Evolutionary conservation across 1,140 invertebrate genomes (phyloP).

Genomic region (Myzus persicae): DNA sequence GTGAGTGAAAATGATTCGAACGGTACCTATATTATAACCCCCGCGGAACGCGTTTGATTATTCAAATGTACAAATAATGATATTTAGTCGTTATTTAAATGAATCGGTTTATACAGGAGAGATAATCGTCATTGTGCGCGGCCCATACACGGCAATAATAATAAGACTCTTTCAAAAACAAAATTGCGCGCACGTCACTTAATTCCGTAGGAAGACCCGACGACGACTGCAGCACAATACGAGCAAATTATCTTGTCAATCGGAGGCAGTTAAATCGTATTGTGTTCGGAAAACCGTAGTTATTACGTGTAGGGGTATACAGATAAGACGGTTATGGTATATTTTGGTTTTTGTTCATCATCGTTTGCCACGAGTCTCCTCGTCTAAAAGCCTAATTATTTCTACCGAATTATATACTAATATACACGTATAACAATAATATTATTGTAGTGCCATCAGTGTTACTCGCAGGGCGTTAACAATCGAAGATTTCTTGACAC

Average conservation of each 20-base stretch:
- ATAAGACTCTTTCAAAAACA: conserved; percentile 6
- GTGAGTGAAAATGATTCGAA: conserved; percentile 19
- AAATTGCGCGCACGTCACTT: background rate
- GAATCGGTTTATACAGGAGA: background rate
- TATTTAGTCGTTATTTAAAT: background rate
- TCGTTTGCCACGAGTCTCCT: background rate
- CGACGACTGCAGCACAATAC: background rate
- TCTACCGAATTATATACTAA: too few species aligned
- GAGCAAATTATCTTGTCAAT: conserved; percentile 30
- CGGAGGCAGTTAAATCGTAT: conserved; percentile 16
- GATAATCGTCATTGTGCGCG: conserved; percentile 13
- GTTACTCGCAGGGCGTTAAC: too few species aligned
- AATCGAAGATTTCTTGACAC: too few species aligned
- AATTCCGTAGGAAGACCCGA: background rate
- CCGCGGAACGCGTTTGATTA: background rate
- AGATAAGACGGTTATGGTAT: background rate
- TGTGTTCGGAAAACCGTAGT: background rate
- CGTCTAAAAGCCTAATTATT: background rate
- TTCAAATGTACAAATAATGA: conserved; percentile 11
- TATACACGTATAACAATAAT: background rate
- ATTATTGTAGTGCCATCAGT: too few species aligned
- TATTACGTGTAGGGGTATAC: background rate
- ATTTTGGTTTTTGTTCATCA: background rate
- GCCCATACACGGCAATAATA: background rate
- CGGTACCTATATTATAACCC: background rate